These are phyloP conservation scores for Atlantisia rogersi DNA, from an alignment of 2,113 vertebrate species.

Conservation along the genomic window DNA sequence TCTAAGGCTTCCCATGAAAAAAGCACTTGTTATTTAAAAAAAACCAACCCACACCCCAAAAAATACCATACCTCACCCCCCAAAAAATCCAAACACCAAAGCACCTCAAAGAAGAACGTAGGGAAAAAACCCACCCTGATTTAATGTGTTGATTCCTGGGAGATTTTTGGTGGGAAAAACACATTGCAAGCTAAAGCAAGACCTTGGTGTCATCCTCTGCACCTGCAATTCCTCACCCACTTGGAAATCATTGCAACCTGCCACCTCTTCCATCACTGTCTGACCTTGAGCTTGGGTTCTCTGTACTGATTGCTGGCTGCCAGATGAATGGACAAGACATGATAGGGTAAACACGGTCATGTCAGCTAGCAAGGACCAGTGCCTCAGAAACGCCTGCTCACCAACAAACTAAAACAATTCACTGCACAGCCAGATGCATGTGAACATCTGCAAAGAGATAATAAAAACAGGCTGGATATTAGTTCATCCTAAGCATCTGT, in stretches of 20 bases:
- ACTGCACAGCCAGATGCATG: not conserved
- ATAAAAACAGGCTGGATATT: not conserved
- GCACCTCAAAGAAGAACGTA: not conserved
- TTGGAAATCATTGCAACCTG: not conserved
- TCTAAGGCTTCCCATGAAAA: not conserved
- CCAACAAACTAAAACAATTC: not conserved
- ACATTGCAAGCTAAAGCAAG: not conserved
- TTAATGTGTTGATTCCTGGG: not conserved
- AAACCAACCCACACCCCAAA: not conserved
- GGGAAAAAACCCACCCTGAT: not conserved
- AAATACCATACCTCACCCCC: no score
- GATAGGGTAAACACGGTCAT: not conserved
- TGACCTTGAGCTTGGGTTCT: not conserved
- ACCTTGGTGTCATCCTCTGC: not conserved
- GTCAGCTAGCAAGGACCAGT: not conserved
- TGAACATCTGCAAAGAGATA: not conserved
- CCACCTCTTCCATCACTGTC: not conserved
- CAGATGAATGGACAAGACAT: not conserved
- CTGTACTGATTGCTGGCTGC: not conserved
- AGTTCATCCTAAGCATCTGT: not conserved
- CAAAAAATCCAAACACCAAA: no score
- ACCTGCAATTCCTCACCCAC: not conserved
- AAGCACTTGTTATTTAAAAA: not conserved
- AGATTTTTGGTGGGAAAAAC: no score
- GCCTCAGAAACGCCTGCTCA: not conserved